Base-by-base conservation (phyloP, 2,888 invertebrate genomes). In the Yponomeuta cagnagella region DNA sequence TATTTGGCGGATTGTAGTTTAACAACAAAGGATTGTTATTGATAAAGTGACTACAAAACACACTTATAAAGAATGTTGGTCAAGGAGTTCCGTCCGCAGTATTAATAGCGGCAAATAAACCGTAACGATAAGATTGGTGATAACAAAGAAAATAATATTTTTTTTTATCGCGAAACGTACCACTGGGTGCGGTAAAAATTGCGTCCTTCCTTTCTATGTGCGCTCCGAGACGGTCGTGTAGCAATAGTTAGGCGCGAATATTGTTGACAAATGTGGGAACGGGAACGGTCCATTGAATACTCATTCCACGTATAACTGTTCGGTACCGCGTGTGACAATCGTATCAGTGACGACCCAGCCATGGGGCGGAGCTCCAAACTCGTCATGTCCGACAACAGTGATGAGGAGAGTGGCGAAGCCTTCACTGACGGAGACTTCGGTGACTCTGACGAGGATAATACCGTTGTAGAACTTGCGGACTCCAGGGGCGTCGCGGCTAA, bases 401-500 rank as follows among this genome's bases (percentile, higher is more conserved):
- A 90, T 71, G 90, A 87, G 68, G 90, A 89, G 75, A 88, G 86
- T 73, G 91, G 90, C 12, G 90, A 87, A 12, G 89, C 85, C 65
- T 92, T 92, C 77, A 90, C 91, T 37, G 92, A 92, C 72, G 92
- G 84, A 12, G 92, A 93, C 76, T 90, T 91, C 72, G 89, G 82
- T 12, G 90, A 89, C 74, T 85, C 88, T 8, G 92, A 89, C 64
- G 90, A 88, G 63, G 90, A 88, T 64, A 90, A 88, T 70, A 79
- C 82, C 5, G 72, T 85, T 15, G 76, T 84, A 10, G 83, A 86
- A 74, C 75, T 77, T 67, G 80, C 78, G 63, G 77, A 77, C 68
- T 76, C 74, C 3, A 71, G 78, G 8, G 75, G 78, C 70, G 76
- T 86, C 48, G 83, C 88, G 9, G 76, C 89, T 33, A 88, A 83